Conservation (phyloP, 53 echinoderm and acorn worm genomes). For the Crossaster papposus region DNA sequence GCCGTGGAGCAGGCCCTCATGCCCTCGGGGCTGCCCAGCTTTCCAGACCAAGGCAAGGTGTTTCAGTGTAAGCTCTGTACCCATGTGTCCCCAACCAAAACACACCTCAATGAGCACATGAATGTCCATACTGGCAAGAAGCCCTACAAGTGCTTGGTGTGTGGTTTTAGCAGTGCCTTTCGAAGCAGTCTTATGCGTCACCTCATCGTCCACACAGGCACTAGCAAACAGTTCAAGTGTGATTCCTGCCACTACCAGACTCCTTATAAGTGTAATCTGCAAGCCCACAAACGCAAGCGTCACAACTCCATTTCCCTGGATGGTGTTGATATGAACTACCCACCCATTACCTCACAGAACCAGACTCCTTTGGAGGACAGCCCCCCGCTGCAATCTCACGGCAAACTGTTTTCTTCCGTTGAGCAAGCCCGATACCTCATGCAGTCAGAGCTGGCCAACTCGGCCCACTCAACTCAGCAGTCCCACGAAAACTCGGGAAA, state of each 20-base stretch:
- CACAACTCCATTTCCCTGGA: slow-evolving; percentile 69
- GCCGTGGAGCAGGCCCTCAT: slow-evolving; percentile 59
- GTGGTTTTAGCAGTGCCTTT: slow-evolving; percentile 99
- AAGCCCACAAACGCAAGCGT: slow-evolving; percentile 91
- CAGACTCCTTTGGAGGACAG: slow-evolving; percentile 62
- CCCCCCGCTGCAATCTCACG: slow-evolving; percentile 61
- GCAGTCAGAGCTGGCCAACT: slow-evolving; percentile 58
- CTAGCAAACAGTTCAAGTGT: slow-evolving; percentile 97
- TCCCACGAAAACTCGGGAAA: slow-evolving; percentile 66
- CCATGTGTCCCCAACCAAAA: slow-evolving; percentile 93
- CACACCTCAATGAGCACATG: slow-evolving; percentile 98
- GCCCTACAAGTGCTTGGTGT: slow-evolving; percentile 99
- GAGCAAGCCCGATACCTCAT: slow-evolving; percentile 58
- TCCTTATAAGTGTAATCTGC: slow-evolving; percentile 98
- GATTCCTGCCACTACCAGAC: slow-evolving; percentile 99
- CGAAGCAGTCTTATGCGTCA: slow-evolving; percentile 99
- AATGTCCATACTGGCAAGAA: slow-evolving; percentile 97
- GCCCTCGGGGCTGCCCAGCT: slow-evolving; percentile 58
- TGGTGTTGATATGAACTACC: slow-evolving; percentile 65
- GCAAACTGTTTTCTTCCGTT: slow-evolving; percentile 57
- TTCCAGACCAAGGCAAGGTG: slow-evolving; percentile 85
- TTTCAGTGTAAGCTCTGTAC: slow-evolving; percentile 99
- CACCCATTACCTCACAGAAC: slow-evolving; percentile 71
- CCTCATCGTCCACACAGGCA: slow-evolving; percentile 96
- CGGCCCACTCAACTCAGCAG: slow-evolving; percentile 33